Evolutionary conservation across 23 tunicate species (phyloP).

Genomic region (Styela plicata): DNA sequence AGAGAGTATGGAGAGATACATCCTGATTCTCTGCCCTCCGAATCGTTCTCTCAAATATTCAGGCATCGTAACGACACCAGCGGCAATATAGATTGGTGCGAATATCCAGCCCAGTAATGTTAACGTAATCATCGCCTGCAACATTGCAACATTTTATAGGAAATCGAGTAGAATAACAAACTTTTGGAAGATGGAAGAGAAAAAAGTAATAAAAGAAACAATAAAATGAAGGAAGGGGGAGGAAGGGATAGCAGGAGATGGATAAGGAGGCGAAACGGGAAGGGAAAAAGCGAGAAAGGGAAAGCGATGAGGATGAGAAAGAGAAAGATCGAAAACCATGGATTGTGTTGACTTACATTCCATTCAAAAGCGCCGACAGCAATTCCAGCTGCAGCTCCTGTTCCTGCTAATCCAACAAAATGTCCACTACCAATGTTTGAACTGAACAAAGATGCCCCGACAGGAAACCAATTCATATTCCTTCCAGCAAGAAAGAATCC

Average conservation of each 20-base stretch:
- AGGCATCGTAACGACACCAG: constrained; percentile 96
- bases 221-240: not conserved
- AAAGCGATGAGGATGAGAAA: not conserved
- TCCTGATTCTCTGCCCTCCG: constrained; percentile 93
- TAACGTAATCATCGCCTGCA: constrained; percentile 74
- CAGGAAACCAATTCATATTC: constrained; percentile 88
- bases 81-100: constrained; percentile 84
- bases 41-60: constrained; percentile 86
- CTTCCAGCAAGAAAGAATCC: constrained; percentile 94
- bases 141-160: not conserved
- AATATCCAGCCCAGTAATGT: constrained; percentile 86
- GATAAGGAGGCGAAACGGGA: not conserved
- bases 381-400: constrained; percentile 88
- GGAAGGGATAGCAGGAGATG: not conserved
- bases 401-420: constrained; percentile 93
- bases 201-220: too few relatives aligned
- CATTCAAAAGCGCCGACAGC: constrained; percentile 95
- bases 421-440: constrained; percentile 95
- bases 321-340: not conserved
- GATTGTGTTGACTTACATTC: constrained; percentile 58
- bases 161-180: not conserved
- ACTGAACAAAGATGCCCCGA: constrained; percentile 88
- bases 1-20: constrained; percentile 65
- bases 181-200: not conserved
- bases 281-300: not conserved